phyloP scores from a whole-genome alignment of 1,140 invertebrate species.

The Drosophila bocki region DNA sequence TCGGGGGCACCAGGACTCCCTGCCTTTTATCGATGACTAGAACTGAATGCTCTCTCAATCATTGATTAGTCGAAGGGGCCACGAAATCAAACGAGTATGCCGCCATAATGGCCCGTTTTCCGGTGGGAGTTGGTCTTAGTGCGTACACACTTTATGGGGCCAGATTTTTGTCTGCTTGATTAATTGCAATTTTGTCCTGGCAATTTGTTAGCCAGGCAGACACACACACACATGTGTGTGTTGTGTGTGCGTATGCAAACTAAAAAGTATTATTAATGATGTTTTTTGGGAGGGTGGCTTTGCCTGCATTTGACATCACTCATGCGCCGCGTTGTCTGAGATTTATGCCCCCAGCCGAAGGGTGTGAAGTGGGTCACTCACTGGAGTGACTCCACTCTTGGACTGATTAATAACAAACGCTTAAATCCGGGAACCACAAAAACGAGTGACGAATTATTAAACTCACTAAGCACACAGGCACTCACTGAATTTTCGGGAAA shows the following conservation, averaged over 20 bases:
- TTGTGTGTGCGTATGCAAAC: constrained; percentile 42
- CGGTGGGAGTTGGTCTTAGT: not conserved
- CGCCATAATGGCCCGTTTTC: constrained; percentile 26
- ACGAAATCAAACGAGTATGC: constrained; percentile 33
- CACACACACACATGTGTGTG: constrained; percentile 1
- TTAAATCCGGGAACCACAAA: constrained; percentile 54
- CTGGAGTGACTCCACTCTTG: constrained; percentile 25
- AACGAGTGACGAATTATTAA: constrained; percentile 72
- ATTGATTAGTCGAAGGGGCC: constrained; percentile 39
- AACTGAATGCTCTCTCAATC: constrained; percentile 24
- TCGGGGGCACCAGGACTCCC: constrained; percentile 15
- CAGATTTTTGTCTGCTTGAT: constrained; percentile 79
- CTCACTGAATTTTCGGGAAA: constrained; percentile 6
- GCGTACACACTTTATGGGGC: constrained; percentile 9
- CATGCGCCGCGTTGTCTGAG: constrained; percentile 75
- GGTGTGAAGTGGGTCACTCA: constrained; percentile 28
- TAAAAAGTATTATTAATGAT: constrained; percentile 81
- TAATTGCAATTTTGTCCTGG: constrained; percentile 66
- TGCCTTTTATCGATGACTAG: constrained; percentile 33
- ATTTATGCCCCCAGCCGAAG: constrained; percentile 56
- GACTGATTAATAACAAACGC: constrained; percentile 75
- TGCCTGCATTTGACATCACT: constrained; percentile 77
- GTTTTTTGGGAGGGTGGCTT: constrained; percentile 1
- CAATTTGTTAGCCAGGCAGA: constrained; percentile 53
- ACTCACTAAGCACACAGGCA: constrained; percentile 10